Evolutionary conservation across 2,113 vertebrate species (phyloP).

Genomic region (Puntigrus tetrazona): DNA sequence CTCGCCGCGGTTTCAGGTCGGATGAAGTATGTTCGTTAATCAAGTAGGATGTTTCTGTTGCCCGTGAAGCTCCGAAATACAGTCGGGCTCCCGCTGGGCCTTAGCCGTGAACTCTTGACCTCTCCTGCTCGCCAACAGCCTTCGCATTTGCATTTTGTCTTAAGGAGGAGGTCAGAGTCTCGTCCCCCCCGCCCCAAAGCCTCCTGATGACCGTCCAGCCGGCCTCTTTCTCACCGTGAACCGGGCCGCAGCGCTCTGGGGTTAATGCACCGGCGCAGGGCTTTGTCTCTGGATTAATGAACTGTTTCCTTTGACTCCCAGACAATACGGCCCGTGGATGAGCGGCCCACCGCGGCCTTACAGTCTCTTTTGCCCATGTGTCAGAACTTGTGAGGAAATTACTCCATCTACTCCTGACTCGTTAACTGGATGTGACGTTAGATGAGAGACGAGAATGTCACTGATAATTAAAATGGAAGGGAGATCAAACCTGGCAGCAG

Average conservation of each 20-base stretch:
- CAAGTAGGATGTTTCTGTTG: constrained; percentile 66
- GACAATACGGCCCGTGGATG: constrained; percentile 59
- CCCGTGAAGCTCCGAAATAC: constrained; percentile 38
- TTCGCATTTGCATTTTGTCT: constrained; percentile 73
- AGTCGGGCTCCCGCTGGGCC: constrained; percentile 64
- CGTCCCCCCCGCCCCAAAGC: constrained; percentile 21
- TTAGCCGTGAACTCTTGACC: constrained; percentile 69
- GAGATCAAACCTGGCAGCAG: constrained; percentile 17
- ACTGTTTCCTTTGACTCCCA: constrained; percentile 60
- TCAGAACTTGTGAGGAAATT: constrained; percentile 42
- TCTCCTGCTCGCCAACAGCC: constrained; percentile 68
- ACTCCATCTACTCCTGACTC: constrained; percentile 16
- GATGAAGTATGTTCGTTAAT: constrained; percentile 61
- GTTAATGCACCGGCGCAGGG: constrained; percentile 70
- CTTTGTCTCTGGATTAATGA: constrained; percentile 76
- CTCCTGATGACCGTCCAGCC: constrained; percentile 61
- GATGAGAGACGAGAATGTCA: constrained; percentile 16
- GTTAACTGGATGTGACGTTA: constrained; percentile 30
- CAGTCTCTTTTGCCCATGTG: constrained; percentile 56
- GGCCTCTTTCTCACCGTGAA: constrained; percentile 70
- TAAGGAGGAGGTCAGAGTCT: constrained; percentile 48
- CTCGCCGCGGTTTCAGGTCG: constrained; percentile 53
- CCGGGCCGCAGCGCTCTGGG: constrained; percentile 62
- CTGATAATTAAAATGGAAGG: constrained; percentile 27
- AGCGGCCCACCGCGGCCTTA: not conserved